Conservation (phyloP, 2,797 vertebrate species). For the Valencia hispanica region DNA sequence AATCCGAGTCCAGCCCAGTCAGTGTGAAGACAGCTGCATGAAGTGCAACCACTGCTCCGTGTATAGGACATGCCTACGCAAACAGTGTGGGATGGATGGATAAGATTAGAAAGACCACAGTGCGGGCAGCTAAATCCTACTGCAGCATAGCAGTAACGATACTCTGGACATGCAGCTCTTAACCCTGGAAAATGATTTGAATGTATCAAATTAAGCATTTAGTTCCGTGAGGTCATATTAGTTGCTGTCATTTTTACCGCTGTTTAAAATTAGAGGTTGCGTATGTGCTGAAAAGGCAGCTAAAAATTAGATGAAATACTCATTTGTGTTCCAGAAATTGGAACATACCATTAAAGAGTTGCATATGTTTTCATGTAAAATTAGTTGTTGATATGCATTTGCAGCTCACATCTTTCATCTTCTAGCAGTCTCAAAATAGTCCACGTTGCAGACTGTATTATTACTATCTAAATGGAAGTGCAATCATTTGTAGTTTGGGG, state of each 20-base stretch:
- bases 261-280: neutral
- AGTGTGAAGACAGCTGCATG: constrained; percentile 24
- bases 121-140: constrained; percentile 24
- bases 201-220: neutral
- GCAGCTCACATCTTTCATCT: no score
- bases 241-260: neutral
- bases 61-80: constrained; percentile 56
- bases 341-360: neutral
- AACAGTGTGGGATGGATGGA: constrained; percentile 55
- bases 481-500: no score
- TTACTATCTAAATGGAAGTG: no score
- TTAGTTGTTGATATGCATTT: neutral
- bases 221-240: neutral
- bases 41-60: constrained; percentile 44
- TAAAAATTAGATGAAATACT: neutral
- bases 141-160: constrained; percentile 12
- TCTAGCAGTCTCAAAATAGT: no score
- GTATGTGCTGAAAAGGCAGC: neutral
- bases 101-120: constrained; percentile 51
- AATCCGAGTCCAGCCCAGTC: constrained; percentile 6
- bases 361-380: neutral
- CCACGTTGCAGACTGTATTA: no score
- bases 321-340: neutral
- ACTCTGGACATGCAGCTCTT: constrained; percentile 10
- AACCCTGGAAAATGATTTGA: neutral